Evolutionary conservation across 2,797 vertebrate species (phyloP), one percentile per base, ranked within the genome.

Genomic region (Carapus acus): DNA sequence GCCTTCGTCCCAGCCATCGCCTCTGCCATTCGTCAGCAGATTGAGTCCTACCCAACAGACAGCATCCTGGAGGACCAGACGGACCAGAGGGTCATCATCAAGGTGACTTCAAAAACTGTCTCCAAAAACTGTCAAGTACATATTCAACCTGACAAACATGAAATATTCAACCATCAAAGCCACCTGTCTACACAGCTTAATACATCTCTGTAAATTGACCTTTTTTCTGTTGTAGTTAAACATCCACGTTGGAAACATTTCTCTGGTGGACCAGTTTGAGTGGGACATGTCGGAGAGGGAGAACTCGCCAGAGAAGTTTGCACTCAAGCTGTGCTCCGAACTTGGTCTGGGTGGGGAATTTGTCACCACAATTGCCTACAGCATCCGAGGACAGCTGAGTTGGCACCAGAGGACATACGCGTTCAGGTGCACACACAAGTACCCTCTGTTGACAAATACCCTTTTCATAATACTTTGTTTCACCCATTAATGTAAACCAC

Each of bases 231-330:
- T 12, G 13, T 74, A 99, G 96, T 86, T 99, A 20, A 99, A 99
- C 78, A 98, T 99, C 78, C 96, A 99, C 0, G 96, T 99, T 58
- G 96, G 96, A 9, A 99, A 99, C 88, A 99, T 99, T 69, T 99
- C 95, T 37, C 84, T 99, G 68, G 94, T 99, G 79, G 96, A 99
- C 86, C 96, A 99, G 87, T 99, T 99, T 58, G 95, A 99, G 74
- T 99, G 96, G 96, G 96, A 99, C 87, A 99, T 99, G 96, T 97
- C 95, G 0, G 96, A 99, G 87, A 92, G 90, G 78, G 95, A 99
- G 78, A 99, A 98, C 71, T 97, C 94, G 0, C 96, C 96, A 0
- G 96, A 99, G 83, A 94, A 92, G 14, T 99, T 99, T 69, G 96
- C 96, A 8, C 83, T 99, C 85, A 97, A 97, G 86, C 87, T 99